Evolutionary conservation across 2,888 invertebrate species (phyloP).

Genomic region (Lucinisca nassula): DNA sequence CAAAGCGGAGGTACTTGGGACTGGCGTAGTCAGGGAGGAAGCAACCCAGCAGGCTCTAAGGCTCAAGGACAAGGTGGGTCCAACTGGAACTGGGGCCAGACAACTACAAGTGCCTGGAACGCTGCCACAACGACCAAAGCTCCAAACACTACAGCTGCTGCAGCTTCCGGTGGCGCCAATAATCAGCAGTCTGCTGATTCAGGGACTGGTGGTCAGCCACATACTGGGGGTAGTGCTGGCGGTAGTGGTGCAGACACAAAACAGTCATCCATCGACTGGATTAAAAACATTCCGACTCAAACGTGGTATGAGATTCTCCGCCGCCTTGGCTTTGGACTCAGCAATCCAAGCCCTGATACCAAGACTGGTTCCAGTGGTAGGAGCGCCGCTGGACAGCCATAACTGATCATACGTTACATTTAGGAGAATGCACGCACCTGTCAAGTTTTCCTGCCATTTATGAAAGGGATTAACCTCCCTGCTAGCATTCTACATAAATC

Average conservation of each 20-base stretch:
- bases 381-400: too few species aligned
- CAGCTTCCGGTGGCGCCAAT: neutral
- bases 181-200: neutral
- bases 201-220: neutral
- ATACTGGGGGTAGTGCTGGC: neutral
- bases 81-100: slow-evolving; percentile 28
- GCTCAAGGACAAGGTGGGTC: neutral
- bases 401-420: too few species aligned
- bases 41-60: neutral
- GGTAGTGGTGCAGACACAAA: neutral
- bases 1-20: neutral
- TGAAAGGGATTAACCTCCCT: too few species aligned
- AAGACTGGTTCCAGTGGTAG: neutral
- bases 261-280: neutral
- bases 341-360: neutral
- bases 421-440: too few species aligned
- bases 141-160: neutral
- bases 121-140: neutral
- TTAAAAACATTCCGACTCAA: slow-evolving; percentile 7
- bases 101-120: neutral
- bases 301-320: neutral
- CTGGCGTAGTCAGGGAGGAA: neutral
- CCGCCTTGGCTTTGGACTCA: neutral
- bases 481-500: too few species aligned
- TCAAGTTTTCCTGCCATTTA: too few species aligned